Evolutionary conservation across 2,113 vertebrate genomes (phyloP), one percentile per base, ranked within the genome.

Genomic region (Hippocampus abdominalis): DNA sequence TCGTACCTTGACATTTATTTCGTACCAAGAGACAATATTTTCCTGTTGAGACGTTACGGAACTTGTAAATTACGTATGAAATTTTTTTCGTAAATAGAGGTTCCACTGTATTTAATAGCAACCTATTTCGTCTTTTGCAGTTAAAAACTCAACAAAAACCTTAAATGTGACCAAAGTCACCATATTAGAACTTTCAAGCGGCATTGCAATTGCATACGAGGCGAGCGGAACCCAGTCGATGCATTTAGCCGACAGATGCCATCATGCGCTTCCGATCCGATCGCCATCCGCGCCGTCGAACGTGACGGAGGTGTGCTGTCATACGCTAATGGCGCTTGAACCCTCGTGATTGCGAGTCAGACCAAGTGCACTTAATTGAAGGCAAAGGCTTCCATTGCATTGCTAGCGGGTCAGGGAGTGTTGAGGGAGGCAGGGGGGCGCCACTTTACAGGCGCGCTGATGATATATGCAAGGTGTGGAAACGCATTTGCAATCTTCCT

Each of bases 371-470:
- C 79, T 84, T 89, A 88, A 90, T 89, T 89, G 87, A 78, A 87
- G 84, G 71, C 87, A 89, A 88, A 87, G 88, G 89, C 88, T 90
- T 89, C 82, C 86, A 89, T 88, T 91, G 86, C 87, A 87, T 89
- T 91, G 89, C 89, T 91, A 89, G 87, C 85, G 86, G 88, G 89
- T 89, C 85, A 85, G 81, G 81, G 20, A 1, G 2, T 44, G 42
- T 44, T 7, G 7, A 1, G 3, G 48, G 48, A n/a, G n/a, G n/a
- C n/a, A n/a, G 16, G 48, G 86, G 78, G 81, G 64, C 84, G 73
- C 81, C 88, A 89, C 86, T 89, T 89, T 60, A 60, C 57, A 89
- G 73, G 82, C 67, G 74, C 79, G 63, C 84, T 88, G 84, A 88
- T 87, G 85, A 89, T 85, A 89, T 85, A 84, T 86, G 83, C 84